Percentiles rank a stretch among this genome's conserved stretches.
These are phyloP conservation scores for Archaeoteleia sp. DNA, from an alignment of 2,888 invertebrate genomes.

Conservation along the genomic window DNA sequence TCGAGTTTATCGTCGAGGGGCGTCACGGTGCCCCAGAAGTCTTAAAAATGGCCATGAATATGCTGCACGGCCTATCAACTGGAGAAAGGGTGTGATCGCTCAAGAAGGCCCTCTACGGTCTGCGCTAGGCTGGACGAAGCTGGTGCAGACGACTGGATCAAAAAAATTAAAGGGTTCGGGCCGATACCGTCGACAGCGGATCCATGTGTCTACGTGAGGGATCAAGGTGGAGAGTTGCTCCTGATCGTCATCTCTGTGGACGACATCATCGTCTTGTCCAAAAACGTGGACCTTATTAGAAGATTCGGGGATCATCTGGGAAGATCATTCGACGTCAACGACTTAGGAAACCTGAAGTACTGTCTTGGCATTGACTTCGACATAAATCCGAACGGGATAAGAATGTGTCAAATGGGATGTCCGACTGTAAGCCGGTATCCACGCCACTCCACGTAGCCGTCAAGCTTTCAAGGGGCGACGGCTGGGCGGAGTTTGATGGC, in stretches of 20 bases:
- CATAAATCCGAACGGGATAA: no score
- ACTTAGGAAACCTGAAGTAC: constrained; percentile 2
- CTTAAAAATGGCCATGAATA: no score
- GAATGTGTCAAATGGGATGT: constrained; percentile 9
- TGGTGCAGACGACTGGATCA: constrained; percentile 19
- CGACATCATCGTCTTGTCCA: constrained; percentile 13
- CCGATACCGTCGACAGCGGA: constrained; percentile 3
- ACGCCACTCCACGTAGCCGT: constrained; percentile 9
- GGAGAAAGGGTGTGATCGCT: not conserved
- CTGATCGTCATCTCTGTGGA: constrained; percentile 13
- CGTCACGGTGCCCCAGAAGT: no score
- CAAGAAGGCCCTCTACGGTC: not conserved
- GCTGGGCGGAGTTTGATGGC: not conserved
- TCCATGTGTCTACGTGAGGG: constrained; percentile 14
- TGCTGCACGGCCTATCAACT: not conserved
- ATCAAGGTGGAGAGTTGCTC: not conserved
- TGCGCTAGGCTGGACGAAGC: constrained; percentile 4
- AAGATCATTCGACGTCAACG: constrained; percentile 10
- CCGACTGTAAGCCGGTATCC: constrained; percentile 9
- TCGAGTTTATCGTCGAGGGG: no score
- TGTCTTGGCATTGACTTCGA: constrained; percentile 24
- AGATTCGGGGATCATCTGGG: not conserved
- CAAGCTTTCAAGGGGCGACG: constrained; percentile 7
- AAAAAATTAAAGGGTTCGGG: no score
- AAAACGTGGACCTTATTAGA: not conserved